A percentile compares a stretch with the other conserved stretches of the same genome.
These are phyloP conservation scores for Geodia barretti DNA, from an alignment of 37 sponge, comb jelly and placozoan genomes.

Conservation along the genomic window DNA sequence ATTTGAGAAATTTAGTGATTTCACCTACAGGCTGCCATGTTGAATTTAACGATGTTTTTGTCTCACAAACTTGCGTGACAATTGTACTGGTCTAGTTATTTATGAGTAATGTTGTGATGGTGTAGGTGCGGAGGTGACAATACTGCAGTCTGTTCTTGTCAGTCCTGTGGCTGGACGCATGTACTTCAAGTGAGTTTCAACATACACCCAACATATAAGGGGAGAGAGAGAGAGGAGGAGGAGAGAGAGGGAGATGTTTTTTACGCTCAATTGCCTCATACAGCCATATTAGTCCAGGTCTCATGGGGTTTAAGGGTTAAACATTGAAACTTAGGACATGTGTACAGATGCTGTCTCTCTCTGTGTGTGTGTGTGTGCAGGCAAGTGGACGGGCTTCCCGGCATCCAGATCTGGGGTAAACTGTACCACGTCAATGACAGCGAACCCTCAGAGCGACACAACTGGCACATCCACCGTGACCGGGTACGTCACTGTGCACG, in stretches of 20 bases:
- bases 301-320: no score
- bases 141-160: conserved; percentile 39
- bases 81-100: no score
- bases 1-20: no score
- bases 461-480: conserved; percentile 40
- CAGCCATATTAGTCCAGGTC: neutral
- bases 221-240: neutral
- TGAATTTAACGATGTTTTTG: neutral
- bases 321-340: no score
- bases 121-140: conserved; percentile 1
- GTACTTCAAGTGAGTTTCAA: conserved; percentile 28
- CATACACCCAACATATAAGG: neutral
- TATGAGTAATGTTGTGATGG: neutral
- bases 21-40: no score
- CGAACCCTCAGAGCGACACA: conserved; percentile 18
- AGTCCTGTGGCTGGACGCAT: conserved; percentile 55
- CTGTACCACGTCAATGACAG: conserved; percentile 35
- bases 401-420: conserved; percentile 36
- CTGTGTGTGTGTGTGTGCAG: no score
- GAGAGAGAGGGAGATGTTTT: neutral
- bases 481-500: neutral
- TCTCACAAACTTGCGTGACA: neutral
- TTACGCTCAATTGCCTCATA: neutral
- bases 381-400: conserved; percentile 17
- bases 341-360: no score